Evolutionary conservation across 92 coral and sea anemone genomes (phyloP), one percentile per base, ranked within the genome.

Genomic region (Zoanthus gigantus): DNA sequence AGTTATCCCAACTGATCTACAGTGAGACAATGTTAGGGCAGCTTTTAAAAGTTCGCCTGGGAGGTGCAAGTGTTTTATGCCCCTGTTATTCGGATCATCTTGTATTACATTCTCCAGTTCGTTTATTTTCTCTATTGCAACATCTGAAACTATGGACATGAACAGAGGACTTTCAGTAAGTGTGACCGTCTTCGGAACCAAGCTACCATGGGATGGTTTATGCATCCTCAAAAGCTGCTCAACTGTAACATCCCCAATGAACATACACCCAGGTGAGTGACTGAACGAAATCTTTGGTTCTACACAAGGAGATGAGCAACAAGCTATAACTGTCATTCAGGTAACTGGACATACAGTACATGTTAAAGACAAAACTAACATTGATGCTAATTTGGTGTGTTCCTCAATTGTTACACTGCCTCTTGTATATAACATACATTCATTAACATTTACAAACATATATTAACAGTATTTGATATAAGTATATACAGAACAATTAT

Each of bases 61-160:
- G 58, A 92, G 80, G 82, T 89, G 90, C 0, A 96, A 90, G 66
- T 93, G 71, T 34, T 80, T 87, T 37, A 96, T 84, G 1, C 98
- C 98, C 50, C 99, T 91, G 6, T 87, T 69, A 4, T 92, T 95
- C 5, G 94, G 89, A 91, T 96, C 99, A 17, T 92, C 89, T 47
- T 93, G 98, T 56, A 95, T 91, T 34, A 89, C 77, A 12, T 11
- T 18, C 78, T 96, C 98, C 45, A 96, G 85, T 0, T 50, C 17
- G 13, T 52, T 86, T 44, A 96, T 86, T 58, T 83, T 84, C 72
- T 47, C 46, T 44, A 84, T 56, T 29, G 94, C 92, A 3, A 29
- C 80, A 81, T 89, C 92, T 47, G 98, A 96, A 12, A 96, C 88
- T 32, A 96, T 82, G 28, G 98, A 96, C 37, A 91, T 94, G 83